A percentile compares a stretch with the other conserved stretches of the same genome.
Evolutionary conservation across 2,113 vertebrate species (phyloP).

Genomic region (Hippoglossus stenolepis): DNA sequence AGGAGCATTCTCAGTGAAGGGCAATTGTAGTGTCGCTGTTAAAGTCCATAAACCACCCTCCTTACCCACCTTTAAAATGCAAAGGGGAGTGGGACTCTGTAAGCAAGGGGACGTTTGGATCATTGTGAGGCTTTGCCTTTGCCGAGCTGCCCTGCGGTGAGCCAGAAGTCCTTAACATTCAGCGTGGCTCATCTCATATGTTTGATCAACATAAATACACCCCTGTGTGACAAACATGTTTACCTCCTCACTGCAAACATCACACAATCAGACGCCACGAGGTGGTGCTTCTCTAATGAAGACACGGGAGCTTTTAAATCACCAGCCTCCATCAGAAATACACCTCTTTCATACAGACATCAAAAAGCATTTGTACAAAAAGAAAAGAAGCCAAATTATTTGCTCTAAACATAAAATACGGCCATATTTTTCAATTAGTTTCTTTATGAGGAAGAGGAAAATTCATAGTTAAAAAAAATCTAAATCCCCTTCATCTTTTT

Average conservation of each 20-base stretch:
- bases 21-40: constrained; percentile 78
- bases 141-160: constrained; percentile 9
- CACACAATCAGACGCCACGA: constrained; percentile 67
- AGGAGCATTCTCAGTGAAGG: constrained; percentile 80
- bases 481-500: constrained; percentile 54
- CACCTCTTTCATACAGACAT: constrained; percentile 56
- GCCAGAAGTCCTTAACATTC: constrained; percentile 67
- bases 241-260: constrained; percentile 74
- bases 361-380: constrained; percentile 52
- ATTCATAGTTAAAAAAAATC: background rate
- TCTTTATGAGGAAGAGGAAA: constrained; percentile 12
- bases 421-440: constrained; percentile 59
- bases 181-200: constrained; percentile 33
- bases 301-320: constrained; percentile 65
- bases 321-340: constrained; percentile 35
- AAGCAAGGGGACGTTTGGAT: constrained; percentile 8
- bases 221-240: constrained; percentile 73
- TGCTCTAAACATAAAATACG: constrained; percentile 57
- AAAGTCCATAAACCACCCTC: constrained; percentile 89
- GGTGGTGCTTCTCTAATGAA: constrained; percentile 77
- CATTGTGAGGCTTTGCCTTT: background rate
- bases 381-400: constrained; percentile 54
- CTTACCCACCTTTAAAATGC: constrained; percentile 57
- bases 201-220: constrained; percentile 73
- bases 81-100: constrained; percentile 15